phyloP scores from a whole-genome alignment of 2,888 invertebrate genomes.

The Drosophila parthenogenetica region DNA sequence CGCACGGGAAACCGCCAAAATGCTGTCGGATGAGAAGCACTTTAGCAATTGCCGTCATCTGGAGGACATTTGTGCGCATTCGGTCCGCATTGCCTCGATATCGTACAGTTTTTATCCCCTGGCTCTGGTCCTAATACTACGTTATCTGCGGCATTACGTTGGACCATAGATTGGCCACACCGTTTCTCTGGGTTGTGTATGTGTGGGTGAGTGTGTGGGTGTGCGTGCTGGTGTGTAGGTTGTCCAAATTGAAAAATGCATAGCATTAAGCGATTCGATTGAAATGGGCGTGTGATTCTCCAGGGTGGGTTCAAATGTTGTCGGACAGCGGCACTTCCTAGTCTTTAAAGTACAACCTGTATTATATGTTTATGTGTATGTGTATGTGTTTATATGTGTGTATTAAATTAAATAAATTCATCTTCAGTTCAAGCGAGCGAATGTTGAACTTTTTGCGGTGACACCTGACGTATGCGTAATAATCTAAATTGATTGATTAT shows the following conservation, averaged over 20 bases:
- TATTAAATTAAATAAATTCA: conserved; percentile 40
- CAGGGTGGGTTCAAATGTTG: conserved; percentile 49
- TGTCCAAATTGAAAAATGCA: conserved; percentile 66
- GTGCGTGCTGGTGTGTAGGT: conserved; percentile 17
- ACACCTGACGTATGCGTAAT: conserved; percentile 33
- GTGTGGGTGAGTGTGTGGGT: conserved; percentile 8
- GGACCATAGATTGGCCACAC: conserved; percentile 38
- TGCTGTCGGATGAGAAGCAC: conserved; percentile 84
- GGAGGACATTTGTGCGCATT: conserved; percentile 75
- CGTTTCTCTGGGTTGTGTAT: background rate
- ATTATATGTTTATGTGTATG: conserved; percentile 25
- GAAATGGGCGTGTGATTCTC: conserved; percentile 53
- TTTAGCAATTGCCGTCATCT: conserved; percentile 83
- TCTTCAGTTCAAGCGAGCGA: conserved; percentile 18
- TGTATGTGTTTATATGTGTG: conserved; percentile 20
- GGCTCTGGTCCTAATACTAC: conserved; percentile 28
- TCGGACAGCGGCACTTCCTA: conserved; percentile 71
- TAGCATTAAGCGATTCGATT: conserved; percentile 62
- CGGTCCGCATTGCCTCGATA: conserved; percentile 23
- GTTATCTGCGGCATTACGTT: conserved; percentile 14
- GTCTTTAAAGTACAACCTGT: conserved; percentile 32
- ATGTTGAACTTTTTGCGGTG: background rate
- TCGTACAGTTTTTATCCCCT: conserved; percentile 34
- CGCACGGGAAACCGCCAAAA: conserved; percentile 83
- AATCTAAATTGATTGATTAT: conserved; percentile 2